phyloP scores from a whole-genome alignment of 2,113 vertebrate species.

The Barbus barbus region DNA sequence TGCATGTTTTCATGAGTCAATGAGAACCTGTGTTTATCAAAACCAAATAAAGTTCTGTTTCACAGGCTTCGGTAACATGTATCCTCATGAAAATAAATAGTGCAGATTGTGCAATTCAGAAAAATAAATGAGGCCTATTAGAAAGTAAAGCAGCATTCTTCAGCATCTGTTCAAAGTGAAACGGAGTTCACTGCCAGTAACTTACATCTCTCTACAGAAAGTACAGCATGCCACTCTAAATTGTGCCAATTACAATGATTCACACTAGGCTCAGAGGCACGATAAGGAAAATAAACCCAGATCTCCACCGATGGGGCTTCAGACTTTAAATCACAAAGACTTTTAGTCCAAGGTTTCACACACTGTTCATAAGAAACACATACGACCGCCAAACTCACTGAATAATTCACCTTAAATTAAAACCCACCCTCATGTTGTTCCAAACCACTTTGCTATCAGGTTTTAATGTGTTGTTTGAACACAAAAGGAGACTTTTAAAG shows the following conservation, averaged over 20 bases:
- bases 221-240: background rate
- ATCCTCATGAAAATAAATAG: slow-evolving; percentile 57
- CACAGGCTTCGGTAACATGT: slow-evolving; percentile 41
- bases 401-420: background rate
- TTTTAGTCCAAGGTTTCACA: background rate
- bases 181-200: background rate
- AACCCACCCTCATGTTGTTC: background rate
- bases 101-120: slow-evolving; percentile 36
- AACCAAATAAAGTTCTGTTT: slow-evolving; percentile 53
- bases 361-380: background rate
- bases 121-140: slow-evolving; percentile 20
- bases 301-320: background rate
- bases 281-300: slow-evolving; percentile 29
- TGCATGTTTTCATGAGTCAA: slow-evolving; percentile 36
- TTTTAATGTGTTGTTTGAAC: background rate
- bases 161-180: background rate
- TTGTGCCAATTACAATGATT: slow-evolving; percentile 14
- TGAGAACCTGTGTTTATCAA: slow-evolving; percentile 54
- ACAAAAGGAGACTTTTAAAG: background rate
- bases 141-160: background rate
- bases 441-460: background rate
- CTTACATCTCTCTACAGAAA: slow-evolving; percentile 28
- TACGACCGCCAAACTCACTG: background rate
- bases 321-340: slow-evolving; percentile 9
- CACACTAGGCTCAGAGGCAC: background rate